Evolutionary conservation across 92 coral and sea anemone species (phyloP).

Genomic region (Phenganax marumi): DNA sequence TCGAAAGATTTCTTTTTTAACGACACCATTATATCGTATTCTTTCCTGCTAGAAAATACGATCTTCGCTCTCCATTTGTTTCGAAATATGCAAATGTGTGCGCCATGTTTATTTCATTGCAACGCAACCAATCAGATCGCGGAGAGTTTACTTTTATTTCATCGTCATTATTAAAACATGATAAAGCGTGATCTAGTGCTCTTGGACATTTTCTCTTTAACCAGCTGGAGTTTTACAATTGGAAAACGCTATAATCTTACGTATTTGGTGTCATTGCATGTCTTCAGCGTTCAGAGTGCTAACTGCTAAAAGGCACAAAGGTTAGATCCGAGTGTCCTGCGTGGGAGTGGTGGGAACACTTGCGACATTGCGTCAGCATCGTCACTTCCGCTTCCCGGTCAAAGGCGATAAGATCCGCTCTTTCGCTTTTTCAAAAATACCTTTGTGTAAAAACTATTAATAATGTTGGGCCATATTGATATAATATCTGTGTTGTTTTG

Average conservation of each 20-base stretch:
- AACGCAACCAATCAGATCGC: slow-evolving; percentile 40
- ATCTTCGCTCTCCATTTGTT: slow-evolving; percentile 43
- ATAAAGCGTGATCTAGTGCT: slow-evolving; percentile 12
- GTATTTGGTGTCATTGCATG: slow-evolving; percentile 16
- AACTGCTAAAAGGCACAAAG: slow-evolving; percentile 8
- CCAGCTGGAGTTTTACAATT: slow-evolving; percentile 12
- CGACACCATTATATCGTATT: slow-evolving; percentile 37
- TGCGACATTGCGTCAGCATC: not conserved
- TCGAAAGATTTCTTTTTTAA: slow-evolving; percentile 43
- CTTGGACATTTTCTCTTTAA: slow-evolving; percentile 29
- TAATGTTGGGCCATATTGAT: too few relatives aligned
- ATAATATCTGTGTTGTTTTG: too few relatives aligned
- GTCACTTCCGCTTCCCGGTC: slow-evolving; percentile 9
- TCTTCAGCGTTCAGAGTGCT: slow-evolving; percentile 10
- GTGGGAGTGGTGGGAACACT: slow-evolving; percentile 17
- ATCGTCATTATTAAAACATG: slow-evolving; percentile 10
- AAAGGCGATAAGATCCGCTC: not conserved
- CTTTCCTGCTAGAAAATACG: slow-evolving; percentile 38
- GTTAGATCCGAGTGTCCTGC: slow-evolving; percentile 24
- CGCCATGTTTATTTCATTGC: slow-evolving; percentile 50
- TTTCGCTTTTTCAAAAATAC: not conserved
- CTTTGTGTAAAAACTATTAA: not conserved
- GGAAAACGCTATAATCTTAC: not conserved
- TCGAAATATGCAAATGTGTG: slow-evolving; percentile 51
- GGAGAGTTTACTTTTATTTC: not conserved